Evolutionary conservation across 2,797 vertebrate genomes (phyloP).

Genomic region (Aplochiton taeniatus): DNA sequence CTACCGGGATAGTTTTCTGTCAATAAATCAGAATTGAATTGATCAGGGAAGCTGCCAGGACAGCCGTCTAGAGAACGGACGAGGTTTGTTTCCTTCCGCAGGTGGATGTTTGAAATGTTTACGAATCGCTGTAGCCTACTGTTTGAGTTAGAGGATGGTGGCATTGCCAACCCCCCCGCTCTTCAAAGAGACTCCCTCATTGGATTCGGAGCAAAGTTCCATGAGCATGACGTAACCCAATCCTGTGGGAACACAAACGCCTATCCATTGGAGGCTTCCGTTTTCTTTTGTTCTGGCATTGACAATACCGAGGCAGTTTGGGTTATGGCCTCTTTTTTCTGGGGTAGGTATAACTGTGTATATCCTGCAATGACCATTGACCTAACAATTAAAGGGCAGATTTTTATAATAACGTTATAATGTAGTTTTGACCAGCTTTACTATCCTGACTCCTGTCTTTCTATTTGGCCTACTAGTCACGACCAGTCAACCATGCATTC

Average conservation of each 20-base stretch:
- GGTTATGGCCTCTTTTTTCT: no score
- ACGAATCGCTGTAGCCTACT: slow-evolving; percentile 25
- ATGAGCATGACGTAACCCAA: slow-evolving; percentile 70
- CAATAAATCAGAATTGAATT: background rate
- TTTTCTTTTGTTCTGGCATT: no score
- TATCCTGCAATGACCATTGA: no score
- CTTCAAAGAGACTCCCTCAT: slow-evolving; percentile 54
- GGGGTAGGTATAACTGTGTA: no score
- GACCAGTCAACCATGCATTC: no score
- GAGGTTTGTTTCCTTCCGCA: slow-evolving; percentile 18
- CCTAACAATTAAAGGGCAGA: no score
- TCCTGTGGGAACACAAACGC: slow-evolving; percentile 27
- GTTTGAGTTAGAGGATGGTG: slow-evolving; percentile 28
- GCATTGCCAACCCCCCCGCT: slow-evolving; percentile 26
- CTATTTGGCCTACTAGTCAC: no score
- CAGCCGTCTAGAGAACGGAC: background rate
- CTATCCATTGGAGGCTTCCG: no score
- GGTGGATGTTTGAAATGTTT: slow-evolving; percentile 29
- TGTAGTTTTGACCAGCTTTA: no score
- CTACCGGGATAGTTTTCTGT: background rate
- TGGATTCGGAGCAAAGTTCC: slow-evolving; percentile 82
- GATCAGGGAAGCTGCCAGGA: background rate
- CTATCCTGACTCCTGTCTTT: no score
- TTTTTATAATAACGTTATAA: no score
- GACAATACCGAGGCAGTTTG: no score